Evolutionary conservation across 1,140 invertebrate genomes (phyloP), one percentile per base, ranked within the genome.

Genomic region (Drosophila orena): DNA sequence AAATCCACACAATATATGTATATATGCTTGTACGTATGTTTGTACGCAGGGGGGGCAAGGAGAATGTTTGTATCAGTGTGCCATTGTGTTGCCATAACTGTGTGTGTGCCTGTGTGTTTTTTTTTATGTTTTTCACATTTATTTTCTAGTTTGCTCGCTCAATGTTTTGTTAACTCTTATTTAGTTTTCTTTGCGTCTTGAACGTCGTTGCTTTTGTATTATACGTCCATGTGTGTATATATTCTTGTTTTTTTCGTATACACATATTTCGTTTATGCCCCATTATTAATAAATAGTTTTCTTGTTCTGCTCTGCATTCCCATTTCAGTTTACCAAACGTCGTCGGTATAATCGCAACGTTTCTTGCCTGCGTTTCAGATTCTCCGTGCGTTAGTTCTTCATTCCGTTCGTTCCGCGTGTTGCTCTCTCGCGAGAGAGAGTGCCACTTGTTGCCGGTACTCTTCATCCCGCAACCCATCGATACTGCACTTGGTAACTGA

Each of bases 281-380:
- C 80, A 89, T 89, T 88, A 89, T 88, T 89, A 89, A 89, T 85
- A 89, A 89, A 88, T 89, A 89, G 84, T 89, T 80, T 71, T 89
- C 84, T 89, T 89, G 76, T 88, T 88, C 64, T 68, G 64, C 83
- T 88, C 70, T 88, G 54, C 78, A 78, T 88, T 88, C 75, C 71
- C 81, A 57, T 88, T 88, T 88, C 84, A 89, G 84, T 89, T 80
- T 65, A 62, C 77, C 64, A 68, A 65, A 56, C 59, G 59, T 62
- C 59, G 59, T 62, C 54, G 59, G 54, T 62, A 56, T 17, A 62
- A 65, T 47, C 64, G 46, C 60, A 68, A 68, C 60, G 64, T 68
- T 70, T 40, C 61, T 20, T 50, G 34, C n/a, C 54, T 61, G 55
- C 27, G 47, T 50, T 49, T 71, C 46, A 22, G 27, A 62, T 72